phyloP scores from a whole-genome alignment of 2,113 vertebrate genomes.

The Scophthalmus maximus region DNA sequence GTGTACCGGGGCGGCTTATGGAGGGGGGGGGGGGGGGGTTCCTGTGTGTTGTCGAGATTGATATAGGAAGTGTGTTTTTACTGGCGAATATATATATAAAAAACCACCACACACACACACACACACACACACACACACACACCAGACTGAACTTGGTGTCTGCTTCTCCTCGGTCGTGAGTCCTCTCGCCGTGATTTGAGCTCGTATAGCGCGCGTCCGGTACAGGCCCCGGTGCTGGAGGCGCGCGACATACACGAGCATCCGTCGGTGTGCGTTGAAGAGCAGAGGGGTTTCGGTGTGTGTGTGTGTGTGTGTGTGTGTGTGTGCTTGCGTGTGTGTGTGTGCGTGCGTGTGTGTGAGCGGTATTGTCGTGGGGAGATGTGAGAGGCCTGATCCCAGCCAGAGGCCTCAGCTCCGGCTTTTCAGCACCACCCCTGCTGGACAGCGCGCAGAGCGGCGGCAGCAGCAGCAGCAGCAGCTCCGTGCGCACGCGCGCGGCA shows the following conservation, averaged over 20 bases:
- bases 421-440: constrained; percentile 78
- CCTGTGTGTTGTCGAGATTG: constrained; percentile 20
- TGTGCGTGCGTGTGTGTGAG: neutral
- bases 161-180: constrained; percentile 3
- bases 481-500: too few relatives aligned
- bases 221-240: neutral
- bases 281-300: too few relatives aligned
- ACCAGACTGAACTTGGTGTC: constrained; percentile 29
- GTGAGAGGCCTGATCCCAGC: constrained; percentile 38
- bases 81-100: neutral
- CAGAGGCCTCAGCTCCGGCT: constrained; percentile 54
- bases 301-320: neutral
- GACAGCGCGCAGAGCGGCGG: too few relatives aligned
- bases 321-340: neutral
- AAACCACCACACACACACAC: too few relatives aligned
- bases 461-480: too few relatives aligned
- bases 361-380: neutral
- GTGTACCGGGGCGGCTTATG: constrained; percentile 40
- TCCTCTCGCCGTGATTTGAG: constrained; percentile 62
- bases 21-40: constrained; percentile 43
- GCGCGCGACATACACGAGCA: too few relatives aligned
- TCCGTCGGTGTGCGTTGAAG: neutral
- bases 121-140: too few relatives aligned
- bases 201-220: neutral
- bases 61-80: neutral